Conservation (phyloP, 2,888 invertebrate genomes). For the Tetranychus truncatus region DNA sequence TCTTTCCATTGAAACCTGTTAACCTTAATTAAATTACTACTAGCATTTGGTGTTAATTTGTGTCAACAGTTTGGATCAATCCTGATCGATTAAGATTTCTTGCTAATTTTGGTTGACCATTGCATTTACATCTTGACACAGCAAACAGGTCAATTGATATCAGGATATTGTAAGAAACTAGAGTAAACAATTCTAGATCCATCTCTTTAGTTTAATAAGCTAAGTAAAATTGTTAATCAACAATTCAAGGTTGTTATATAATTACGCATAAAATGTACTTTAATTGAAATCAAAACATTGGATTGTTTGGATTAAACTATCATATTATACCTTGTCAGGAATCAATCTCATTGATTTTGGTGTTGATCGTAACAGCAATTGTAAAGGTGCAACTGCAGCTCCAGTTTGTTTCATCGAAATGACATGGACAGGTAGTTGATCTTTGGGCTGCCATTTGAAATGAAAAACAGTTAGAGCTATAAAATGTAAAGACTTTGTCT, state of each 20-base stretch:
- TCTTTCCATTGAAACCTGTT: not conserved
- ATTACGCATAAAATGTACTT: not conserved
- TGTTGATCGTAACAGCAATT: conserved; percentile 65
- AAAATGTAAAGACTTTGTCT: not conserved
- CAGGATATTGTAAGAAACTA: not conserved
- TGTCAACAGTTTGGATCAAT: not conserved
- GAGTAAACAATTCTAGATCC: not conserved
- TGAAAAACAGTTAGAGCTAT: not conserved
- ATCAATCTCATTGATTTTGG: conserved; percentile 60
- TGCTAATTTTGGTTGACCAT: too few species aligned
- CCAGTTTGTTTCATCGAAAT: conserved; percentile 82
- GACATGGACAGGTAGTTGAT: conserved; percentile 83
- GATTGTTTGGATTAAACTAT: not conserved
- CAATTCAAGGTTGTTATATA: not conserved
- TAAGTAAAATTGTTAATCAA: not conserved
- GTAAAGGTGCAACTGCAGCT: conserved; percentile 70
- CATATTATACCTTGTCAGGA: conserved; percentile 41
- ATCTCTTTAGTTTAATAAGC: not conserved
- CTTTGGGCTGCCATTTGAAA: conserved; percentile 49
- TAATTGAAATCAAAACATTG: not conserved
- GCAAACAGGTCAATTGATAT: not conserved
- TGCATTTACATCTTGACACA: not conserved
- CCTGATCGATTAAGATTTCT: not conserved
- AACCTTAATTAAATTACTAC: conserved; percentile 1
- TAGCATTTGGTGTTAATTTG: not conserved